Evolutionary conservation across 1,140 invertebrate genomes (phyloP).

Genomic region (Chironomus striatipennis): DNA sequence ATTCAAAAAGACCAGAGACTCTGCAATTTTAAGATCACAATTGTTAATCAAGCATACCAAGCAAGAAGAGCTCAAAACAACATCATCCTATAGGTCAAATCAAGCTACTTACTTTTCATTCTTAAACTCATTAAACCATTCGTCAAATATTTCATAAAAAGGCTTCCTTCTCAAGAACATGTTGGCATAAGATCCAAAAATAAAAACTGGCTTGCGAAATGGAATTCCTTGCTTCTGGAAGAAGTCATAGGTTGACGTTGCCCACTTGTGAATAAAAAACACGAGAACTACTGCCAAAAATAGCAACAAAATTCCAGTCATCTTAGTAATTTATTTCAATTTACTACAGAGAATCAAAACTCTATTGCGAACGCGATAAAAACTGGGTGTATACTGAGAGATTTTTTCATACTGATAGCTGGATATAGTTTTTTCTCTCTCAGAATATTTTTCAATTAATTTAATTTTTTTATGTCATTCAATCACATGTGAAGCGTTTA

Average conservation of each 20-base stretch:
- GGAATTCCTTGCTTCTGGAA: constrained; percentile 30
- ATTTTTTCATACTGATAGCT: too few relatives aligned
- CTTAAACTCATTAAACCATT: constrained; percentile 1
- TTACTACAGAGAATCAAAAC: too few relatives aligned
- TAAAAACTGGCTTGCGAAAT: constrained; percentile 26
- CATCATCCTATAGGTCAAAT: background rate
- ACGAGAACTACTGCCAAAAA: constrained; percentile 28
- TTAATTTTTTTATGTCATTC: too few relatives aligned
- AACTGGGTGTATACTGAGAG: too few relatives aligned
- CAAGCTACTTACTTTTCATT: background rate
- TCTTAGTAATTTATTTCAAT: constrained; percentile 26
- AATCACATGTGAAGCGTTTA: too few relatives aligned
- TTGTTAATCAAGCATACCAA: too few relatives aligned
- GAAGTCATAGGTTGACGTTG: constrained; percentile 29
- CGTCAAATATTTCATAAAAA: background rate
- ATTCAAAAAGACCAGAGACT: constrained; percentile 29
- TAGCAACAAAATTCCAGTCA: constrained; percentile 29
- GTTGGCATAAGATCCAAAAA: constrained; percentile 27
- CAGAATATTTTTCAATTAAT: too few relatives aligned
- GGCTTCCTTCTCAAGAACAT: background rate
- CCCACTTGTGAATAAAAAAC: constrained; percentile 33
- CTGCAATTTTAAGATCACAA: background rate
- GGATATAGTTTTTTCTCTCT: too few relatives aligned
- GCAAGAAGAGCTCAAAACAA: too few relatives aligned
- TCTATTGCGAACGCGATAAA: too few relatives aligned